These are phyloP conservation scores for Ips nitidus DNA, from an alignment of 1,140 invertebrate species.

Conservation along the genomic window DNA sequence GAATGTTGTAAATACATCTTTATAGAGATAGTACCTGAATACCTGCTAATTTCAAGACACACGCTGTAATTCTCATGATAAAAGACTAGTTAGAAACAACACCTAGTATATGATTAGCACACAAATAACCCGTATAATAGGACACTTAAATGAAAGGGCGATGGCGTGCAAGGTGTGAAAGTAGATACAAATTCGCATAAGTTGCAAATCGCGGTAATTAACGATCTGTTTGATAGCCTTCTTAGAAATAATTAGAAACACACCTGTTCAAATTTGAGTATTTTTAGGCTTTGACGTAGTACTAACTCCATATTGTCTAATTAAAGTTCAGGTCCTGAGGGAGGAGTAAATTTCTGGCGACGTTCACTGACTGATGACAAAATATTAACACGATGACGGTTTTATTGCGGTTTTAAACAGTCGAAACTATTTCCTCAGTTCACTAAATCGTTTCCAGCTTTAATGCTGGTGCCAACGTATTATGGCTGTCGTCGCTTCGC, in stretches of 20 bases:
- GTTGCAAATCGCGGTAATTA: slow-evolving; percentile 3
- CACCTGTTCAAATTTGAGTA: too few relatives aligned
- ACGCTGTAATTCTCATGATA: too few relatives aligned
- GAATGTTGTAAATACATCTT: too few relatives aligned
- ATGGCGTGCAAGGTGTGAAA: slow-evolving; percentile 11
- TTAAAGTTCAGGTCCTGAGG: too few relatives aligned
- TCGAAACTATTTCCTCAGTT: slow-evolving; percentile 15
- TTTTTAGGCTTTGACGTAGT: too few relatives aligned
- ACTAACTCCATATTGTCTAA: too few relatives aligned
- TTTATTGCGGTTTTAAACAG: slow-evolving; percentile 22
- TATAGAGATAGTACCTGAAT: too few relatives aligned
- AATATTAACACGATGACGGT: slow-evolving; percentile 22
- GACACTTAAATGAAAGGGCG: slow-evolving; percentile 7
- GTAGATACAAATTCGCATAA: neutral
- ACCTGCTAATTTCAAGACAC: too few relatives aligned
- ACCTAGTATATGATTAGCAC: slow-evolving; percentile 8
- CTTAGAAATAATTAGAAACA: neutral
- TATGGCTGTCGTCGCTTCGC: slow-evolving; percentile 19
- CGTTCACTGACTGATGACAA: slow-evolving; percentile 17
- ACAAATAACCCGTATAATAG: slow-evolving; percentile 13
- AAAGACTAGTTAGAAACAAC: neutral
- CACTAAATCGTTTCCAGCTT: slow-evolving; percentile 4
- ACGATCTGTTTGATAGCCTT: neutral
- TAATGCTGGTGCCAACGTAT: slow-evolving; percentile 22
- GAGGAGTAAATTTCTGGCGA: neutral